phyloP scores from a whole-genome alignment of 1,140 invertebrate species.

The Drosophila obscura region DNA sequence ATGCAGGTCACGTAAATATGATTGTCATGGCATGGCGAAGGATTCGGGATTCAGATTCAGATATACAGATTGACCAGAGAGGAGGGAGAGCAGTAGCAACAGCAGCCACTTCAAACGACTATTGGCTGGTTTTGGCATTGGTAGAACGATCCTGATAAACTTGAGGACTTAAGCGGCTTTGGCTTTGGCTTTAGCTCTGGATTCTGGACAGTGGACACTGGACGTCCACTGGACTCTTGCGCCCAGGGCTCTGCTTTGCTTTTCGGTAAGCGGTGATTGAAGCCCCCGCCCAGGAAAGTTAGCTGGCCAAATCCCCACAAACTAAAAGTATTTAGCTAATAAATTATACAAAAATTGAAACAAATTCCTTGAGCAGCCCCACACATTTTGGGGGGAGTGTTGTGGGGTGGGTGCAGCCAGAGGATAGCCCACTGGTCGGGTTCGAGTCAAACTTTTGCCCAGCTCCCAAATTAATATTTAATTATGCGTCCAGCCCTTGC shows the following conservation, averaged over 20 bases:
- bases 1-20: slow-evolving; percentile 82
- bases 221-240: background rate
- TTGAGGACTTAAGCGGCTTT: slow-evolving; percentile 82
- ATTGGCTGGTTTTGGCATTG: slow-evolving; percentile 52
- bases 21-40: slow-evolving; percentile 70
- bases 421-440: slow-evolving; percentile 5
- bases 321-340: slow-evolving; percentile 82
- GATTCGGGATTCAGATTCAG: slow-evolving; percentile 39
- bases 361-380: slow-evolving; percentile 66
- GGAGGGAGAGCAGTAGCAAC: background rate
- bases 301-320: slow-evolving; percentile 48
- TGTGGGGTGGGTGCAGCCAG: background rate
- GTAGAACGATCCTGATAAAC: slow-evolving; percentile 65
- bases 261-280: slow-evolving; percentile 59
- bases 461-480: slow-evolving; percentile 50
- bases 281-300: slow-evolving; percentile 43
- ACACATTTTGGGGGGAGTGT: slow-evolving; percentile 41
- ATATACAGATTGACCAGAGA: slow-evolving; percentile 69
- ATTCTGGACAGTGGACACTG: background rate
- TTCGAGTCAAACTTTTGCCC: background rate
- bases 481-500: slow-evolving; percentile 17
- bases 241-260: background rate
- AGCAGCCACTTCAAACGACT: slow-evolving; percentile 54
- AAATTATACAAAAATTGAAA: slow-evolving; percentile 83
- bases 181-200: slow-evolving; percentile 60